Percentiles rank a stretch among this genome's conserved stretches.
Conservation (phyloP, 2,113 vertebrate species). For the Aleadryas rufinucha region DNA sequence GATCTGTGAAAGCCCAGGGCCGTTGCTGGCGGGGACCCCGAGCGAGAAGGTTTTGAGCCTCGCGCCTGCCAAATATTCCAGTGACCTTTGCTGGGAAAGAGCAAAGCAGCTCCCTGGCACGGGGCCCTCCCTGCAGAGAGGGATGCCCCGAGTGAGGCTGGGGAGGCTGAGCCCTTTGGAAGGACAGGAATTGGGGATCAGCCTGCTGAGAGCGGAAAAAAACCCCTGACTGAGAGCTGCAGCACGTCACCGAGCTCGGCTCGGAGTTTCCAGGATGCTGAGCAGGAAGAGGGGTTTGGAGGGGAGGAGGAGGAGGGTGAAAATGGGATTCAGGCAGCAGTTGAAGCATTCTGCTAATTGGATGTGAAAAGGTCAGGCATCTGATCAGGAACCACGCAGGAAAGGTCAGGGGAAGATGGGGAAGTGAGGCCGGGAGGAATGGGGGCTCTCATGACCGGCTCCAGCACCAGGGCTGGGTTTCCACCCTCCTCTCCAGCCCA, state of each 20-base stretch:
- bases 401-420: conserved; percentile 14
- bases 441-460: not conserved
- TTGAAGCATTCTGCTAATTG: not conserved
- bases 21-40: not conserved
- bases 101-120: not conserved
- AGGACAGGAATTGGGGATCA: not conserved
- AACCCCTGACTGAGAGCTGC: not conserved
- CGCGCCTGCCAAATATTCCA: not conserved
- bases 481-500: not conserved
- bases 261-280: not conserved
- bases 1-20: not conserved
- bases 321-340: not conserved
- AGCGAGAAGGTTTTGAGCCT: not conserved
- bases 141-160: not conserved
- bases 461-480: not conserved
- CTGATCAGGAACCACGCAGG: not conserved
- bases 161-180: not conserved
- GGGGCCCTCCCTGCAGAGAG: not conserved
- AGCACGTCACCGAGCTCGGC: not conserved
- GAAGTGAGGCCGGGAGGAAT: not conserved
- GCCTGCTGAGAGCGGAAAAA: not conserved
- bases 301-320: not conserved
- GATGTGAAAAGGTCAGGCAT: conserved; percentile 60
- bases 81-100: conserved; percentile 56
- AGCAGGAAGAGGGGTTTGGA: not conserved